A percentile compares a stretch with the other conserved stretches of the same genome.
Evolutionary conservation across 1,140 invertebrate species (phyloP).

Genomic region (Drosophila mayri): DNA sequence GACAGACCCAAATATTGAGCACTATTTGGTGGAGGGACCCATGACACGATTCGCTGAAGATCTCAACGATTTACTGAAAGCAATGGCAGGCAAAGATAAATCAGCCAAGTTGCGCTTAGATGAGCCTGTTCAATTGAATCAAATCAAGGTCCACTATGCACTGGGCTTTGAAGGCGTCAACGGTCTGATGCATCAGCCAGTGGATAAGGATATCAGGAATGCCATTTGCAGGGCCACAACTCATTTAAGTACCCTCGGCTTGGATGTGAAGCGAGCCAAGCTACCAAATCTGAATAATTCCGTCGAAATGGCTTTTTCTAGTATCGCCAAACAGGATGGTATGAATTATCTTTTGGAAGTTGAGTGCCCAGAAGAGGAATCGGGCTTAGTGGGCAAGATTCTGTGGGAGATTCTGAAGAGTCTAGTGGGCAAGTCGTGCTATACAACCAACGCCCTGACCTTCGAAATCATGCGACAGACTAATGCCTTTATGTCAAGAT

Average conservation of each 20-base stretch:
- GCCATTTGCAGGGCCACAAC: conserved; percentile 54
- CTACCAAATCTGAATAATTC: conserved; percentile 55
- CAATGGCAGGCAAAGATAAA: conserved; percentile 86
- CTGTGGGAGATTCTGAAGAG: conserved; percentile 48
- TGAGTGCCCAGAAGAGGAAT: neutral
- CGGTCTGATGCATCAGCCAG: conserved; percentile 54
- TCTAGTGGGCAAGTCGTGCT: conserved; percentile 42
- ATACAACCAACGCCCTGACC: conserved; percentile 63
- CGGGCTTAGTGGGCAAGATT: conserved; percentile 4
- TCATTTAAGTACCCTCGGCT: conserved; percentile 46
- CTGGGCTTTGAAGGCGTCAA: conserved; percentile 68
- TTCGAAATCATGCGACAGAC: conserved; percentile 67
- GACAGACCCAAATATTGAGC: conserved; percentile 85
- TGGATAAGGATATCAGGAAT: conserved; percentile 49
- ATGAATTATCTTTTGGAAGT: conserved; percentile 51
- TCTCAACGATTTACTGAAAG: conserved; percentile 88
- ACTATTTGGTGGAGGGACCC: conserved; percentile 89
- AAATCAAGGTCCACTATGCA: conserved; percentile 86
- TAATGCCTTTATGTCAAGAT: conserved; percentile 60
- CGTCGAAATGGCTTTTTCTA: conserved; percentile 58
- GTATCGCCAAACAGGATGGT: conserved; percentile 37
- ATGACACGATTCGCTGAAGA: conserved; percentile 92
- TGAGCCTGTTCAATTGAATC: conserved; percentile 86
- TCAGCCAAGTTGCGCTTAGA: conserved; percentile 80
- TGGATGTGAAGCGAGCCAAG: conserved; percentile 34